Evolutionary conservation across 2,888 invertebrate species (phyloP).

Genomic region (Nomada ferruginata): DNA sequence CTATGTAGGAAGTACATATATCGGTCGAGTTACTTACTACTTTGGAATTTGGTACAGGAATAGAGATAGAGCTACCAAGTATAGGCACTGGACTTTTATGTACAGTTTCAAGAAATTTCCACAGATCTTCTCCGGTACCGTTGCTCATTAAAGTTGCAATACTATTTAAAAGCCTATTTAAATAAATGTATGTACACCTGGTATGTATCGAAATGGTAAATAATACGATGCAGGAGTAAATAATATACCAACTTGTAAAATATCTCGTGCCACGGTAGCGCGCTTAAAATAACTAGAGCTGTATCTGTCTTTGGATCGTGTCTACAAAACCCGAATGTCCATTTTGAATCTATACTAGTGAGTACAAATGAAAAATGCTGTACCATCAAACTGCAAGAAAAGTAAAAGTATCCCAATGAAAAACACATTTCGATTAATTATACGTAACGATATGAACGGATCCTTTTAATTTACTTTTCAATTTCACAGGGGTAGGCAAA

Average conservation of each 20-base stretch:
- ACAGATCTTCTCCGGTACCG: constrained; percentile 86
- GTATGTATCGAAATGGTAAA: not conserved
- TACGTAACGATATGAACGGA: not conserved
- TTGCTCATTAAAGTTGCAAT: constrained; percentile 90
- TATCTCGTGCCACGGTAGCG: constrained; percentile 98
- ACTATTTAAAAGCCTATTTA: constrained; percentile 90
- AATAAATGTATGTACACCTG: not conserved
- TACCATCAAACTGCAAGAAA: constrained; percentile 89
- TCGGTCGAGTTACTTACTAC: constrained; percentile 83
- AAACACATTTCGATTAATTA: not conserved
- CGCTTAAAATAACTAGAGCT: constrained; percentile 93
- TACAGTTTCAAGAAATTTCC: constrained; percentile 88
- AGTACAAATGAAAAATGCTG: constrained; percentile 98
- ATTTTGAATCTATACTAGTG: constrained; percentile 97
- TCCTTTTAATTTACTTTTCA: constrained; percentile 87
- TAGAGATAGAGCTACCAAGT: constrained; percentile 88
- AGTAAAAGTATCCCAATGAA: constrained; percentile 15
- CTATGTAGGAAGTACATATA: not conserved
- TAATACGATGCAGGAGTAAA: not conserved
- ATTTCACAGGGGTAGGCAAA: constrained; percentile 95
- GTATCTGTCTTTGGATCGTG: constrained; percentile 96
- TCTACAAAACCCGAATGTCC: constrained; percentile 98
- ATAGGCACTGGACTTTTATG: constrained; percentile 89
- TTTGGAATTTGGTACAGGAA: constrained; percentile 86
- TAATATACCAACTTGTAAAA: constrained; percentile 92